Percentiles rank a stretch among this genome's conserved stretches.
phyloP scores from a whole-genome alignment of 1,140 invertebrate genomes.

The Zaprionus ornatus region DNA sequence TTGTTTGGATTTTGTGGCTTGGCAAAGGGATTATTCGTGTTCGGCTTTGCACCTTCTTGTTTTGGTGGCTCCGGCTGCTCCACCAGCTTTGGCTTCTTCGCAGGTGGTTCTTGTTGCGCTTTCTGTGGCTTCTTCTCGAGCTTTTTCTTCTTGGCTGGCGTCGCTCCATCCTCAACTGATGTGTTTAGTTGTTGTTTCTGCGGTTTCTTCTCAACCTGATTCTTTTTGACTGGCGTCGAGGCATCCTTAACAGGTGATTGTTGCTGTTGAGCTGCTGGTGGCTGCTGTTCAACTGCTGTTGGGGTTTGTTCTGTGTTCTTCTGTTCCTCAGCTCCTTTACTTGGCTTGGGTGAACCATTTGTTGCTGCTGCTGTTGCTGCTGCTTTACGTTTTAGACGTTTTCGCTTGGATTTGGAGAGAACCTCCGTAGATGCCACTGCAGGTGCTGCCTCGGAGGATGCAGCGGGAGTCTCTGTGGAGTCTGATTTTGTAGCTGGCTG shows the following conservation, averaged over 20 bases:
- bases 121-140: not conserved
- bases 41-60: not conserved
- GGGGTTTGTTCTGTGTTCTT: not conserved
- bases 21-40: slow-evolving; percentile 23
- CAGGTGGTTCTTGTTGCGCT: not conserved
- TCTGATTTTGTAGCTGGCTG: not conserved
- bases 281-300: not conserved
- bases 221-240: not conserved
- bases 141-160: slow-evolving; percentile 9
- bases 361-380: slow-evolving; percentile 35
- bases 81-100: slow-evolving; percentile 2
- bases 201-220: not conserved
- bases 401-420: slow-evolving; percentile 66
- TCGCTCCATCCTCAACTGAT: not conserved
- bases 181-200: not conserved
- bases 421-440: slow-evolving; percentile 16
- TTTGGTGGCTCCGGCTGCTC: not conserved
- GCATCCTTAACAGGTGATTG: not conserved
- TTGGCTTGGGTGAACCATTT: not conserved
- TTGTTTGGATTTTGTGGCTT: slow-evolving; percentile 24
- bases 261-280: not conserved
- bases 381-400: slow-evolving; percentile 69
- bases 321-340: not conserved
- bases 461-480: not conserved
- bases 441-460: not conserved